Evolutionary conservation across 1,140 invertebrate species (phyloP).

Genomic region (Bombus polaris): DNA sequence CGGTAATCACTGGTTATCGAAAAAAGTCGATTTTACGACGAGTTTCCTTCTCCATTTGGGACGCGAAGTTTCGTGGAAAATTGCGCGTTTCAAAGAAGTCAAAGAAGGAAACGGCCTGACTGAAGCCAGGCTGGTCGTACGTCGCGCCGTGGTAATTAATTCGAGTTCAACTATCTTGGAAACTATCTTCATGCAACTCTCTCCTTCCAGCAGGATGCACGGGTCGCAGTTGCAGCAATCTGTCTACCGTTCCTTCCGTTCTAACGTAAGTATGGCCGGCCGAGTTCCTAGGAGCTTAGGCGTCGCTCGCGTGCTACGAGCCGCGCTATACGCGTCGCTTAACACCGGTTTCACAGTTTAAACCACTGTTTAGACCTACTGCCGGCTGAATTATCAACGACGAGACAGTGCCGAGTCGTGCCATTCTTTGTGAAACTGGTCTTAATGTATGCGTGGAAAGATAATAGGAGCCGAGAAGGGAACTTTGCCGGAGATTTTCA

Average conservation of each 20-base stretch:
- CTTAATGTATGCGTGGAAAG: conserved; percentile 23
- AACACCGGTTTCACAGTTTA: conserved; percentile 41
- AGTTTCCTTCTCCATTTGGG: background rate
- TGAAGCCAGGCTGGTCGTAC: conserved; percentile 8
- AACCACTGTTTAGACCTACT: conserved; percentile 35
- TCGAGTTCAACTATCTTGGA: conserved; percentile 63
- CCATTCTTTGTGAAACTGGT: conserved; percentile 25
- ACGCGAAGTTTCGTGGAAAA: background rate
- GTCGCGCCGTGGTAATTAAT: conserved; percentile 62
- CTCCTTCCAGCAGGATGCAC: conserved; percentile 41
- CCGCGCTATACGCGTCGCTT: conserved; percentile 24
- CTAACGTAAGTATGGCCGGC: conserved; percentile 51
- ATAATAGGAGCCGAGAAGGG: background rate
- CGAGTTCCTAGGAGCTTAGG: conserved; percentile 68
- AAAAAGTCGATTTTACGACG: background rate
- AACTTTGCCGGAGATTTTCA: conserved; percentile 5
- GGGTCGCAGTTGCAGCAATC: conserved; percentile 58
- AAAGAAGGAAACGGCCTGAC: background rate
- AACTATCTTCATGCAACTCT: conserved; percentile 59
- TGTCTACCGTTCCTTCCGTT: conserved; percentile 70
- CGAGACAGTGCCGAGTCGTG: background rate
- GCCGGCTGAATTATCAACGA: conserved; percentile 46
- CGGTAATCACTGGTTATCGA: background rate
- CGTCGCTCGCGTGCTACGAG: conserved; percentile 37
- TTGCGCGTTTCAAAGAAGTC: background rate